A percentile compares a stretch with the other conserved stretches of the same genome.
phyloP scores from a whole-genome alignment of 2,113 vertebrate genomes.

The Furnarius figulus region DNA sequence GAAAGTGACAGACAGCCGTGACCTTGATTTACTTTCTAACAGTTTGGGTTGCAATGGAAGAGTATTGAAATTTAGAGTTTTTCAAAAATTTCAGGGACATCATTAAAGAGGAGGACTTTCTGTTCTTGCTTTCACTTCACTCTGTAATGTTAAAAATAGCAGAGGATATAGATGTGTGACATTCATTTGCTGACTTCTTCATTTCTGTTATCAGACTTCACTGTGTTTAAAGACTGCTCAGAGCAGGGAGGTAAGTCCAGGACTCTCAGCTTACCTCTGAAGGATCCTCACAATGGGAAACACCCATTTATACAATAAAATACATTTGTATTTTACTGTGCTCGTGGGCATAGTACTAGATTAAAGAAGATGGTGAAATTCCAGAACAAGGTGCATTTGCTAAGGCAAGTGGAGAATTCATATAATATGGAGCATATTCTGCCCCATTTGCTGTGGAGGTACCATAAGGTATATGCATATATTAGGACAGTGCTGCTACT shows the following conservation, averaged over 20 bases:
- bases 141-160: constrained; percentile 31
- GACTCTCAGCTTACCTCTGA: not conserved
- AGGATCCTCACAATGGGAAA: not conserved
- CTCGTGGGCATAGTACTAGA: not conserved
- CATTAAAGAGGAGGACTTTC: constrained; percentile 23
- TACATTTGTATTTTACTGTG: not conserved
- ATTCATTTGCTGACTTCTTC: not conserved
- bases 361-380: not conserved
- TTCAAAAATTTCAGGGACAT: not conserved
- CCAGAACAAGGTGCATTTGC: not conserved
- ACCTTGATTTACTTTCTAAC: constrained; percentile 42
- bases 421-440: not conserved
- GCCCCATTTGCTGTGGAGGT: not conserved
- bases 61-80: constrained; percentile 4
- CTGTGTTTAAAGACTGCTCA: not conserved
- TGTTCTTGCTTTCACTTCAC: not conserved
- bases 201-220: not conserved
- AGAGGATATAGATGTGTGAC: not conserved
- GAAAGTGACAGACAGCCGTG: not conserved
- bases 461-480: not conserved
- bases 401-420: not conserved
- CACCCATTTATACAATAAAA: not conserved
- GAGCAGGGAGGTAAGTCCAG: not conserved
- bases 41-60: not conserved
- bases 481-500: not conserved